Evolutionary conservation across 2,113 vertebrate species (phyloP).

Genomic region (Perca flavescens): DNA sequence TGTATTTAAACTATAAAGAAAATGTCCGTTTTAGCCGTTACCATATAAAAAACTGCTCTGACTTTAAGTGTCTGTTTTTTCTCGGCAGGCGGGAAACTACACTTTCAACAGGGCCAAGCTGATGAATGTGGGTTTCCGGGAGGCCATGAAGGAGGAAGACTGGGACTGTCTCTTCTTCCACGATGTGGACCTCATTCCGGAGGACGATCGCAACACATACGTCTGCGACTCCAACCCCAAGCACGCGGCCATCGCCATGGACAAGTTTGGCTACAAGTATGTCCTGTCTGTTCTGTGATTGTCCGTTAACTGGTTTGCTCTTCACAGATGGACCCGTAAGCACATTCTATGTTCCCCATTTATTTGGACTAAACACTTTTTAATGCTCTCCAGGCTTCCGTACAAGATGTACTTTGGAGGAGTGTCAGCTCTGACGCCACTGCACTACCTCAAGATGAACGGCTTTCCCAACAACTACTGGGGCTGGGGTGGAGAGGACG

Average conservation of each 20-base stretch:
- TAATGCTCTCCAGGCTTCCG: slow-evolving; percentile 79
- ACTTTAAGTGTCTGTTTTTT: neutral
- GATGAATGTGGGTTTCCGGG: slow-evolving; percentile 88
- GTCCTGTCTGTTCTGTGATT: slow-evolving; percentile 17
- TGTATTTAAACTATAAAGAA: no score
- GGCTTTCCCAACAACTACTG: slow-evolving; percentile 89
- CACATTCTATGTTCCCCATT: neutral
- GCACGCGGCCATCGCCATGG: slow-evolving; percentile 87
- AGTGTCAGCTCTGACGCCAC: slow-evolving; percentile 85
- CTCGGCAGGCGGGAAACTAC: slow-evolving; percentile 81
- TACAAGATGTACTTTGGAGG: slow-evolving; percentile 87
- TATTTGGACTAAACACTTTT: neutral
- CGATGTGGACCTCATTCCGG: slow-evolving; percentile 88
- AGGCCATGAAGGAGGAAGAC: slow-evolving; percentile 88
- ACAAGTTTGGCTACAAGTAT: slow-evolving; percentile 91
- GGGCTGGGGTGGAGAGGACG: slow-evolving; percentile 88
- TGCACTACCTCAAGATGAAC: slow-evolving; percentile 88
- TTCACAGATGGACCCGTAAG: neutral
- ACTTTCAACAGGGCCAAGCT: slow-evolving; percentile 88
- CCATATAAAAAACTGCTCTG: no score
- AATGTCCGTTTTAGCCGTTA: no score
- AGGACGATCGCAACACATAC: slow-evolving; percentile 87
- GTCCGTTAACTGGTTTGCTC: neutral
- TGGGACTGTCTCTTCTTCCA: slow-evolving; percentile 91
- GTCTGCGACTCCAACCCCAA: slow-evolving; percentile 85